A percentile compares a stretch with the other conserved stretches of the same genome.
phyloP scores from a whole-genome alignment of 2,888 invertebrate genomes.

The Malthinus seriepunctatus region DNA sequence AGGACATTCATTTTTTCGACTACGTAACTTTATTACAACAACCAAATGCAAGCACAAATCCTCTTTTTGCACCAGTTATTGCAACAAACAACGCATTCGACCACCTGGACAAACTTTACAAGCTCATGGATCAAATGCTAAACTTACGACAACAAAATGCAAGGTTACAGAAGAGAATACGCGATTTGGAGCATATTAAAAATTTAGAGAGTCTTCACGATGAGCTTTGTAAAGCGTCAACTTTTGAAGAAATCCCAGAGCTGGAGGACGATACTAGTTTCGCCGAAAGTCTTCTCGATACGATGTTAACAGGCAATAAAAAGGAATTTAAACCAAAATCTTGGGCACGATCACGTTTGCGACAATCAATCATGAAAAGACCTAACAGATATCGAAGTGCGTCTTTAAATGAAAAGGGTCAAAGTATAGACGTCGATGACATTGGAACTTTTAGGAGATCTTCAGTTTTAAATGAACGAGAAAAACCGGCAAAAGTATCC shows the following conservation, averaged over 20 bases:
- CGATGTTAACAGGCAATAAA: conserved; percentile 61
- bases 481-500: conserved; percentile 66
- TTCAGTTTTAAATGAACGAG: conserved; percentile 13
- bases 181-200: conserved; percentile 73
- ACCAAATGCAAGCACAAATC: conserved; percentile 55
- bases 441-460: conserved; percentile 8
- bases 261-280: conserved; percentile 66
- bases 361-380: conserved; percentile 60
- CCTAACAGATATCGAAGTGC: conserved; percentile 63
- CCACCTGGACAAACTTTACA: conserved; percentile 77
- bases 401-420: conserved; percentile 51
- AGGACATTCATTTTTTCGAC: conserved; percentile 55
- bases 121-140: conserved; percentile 76
- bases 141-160: conserved; percentile 73
- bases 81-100: conserved; percentile 71
- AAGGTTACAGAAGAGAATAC: conserved; percentile 66
- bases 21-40: conserved; percentile 45
- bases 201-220: conserved; percentile 65
- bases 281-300: conserved; percentile 65
- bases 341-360: conserved; percentile 39
- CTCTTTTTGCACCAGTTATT: conserved; percentile 61
- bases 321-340: conserved; percentile 40
- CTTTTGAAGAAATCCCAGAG: conserved; percentile 60
- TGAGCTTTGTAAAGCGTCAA: conserved; percentile 48
- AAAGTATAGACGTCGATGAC: conserved; percentile 3